These are phyloP conservation scores for Xestia xanthographa DNA, from an alignment of 2,888 invertebrate species.

Conservation along the genomic window DNA sequence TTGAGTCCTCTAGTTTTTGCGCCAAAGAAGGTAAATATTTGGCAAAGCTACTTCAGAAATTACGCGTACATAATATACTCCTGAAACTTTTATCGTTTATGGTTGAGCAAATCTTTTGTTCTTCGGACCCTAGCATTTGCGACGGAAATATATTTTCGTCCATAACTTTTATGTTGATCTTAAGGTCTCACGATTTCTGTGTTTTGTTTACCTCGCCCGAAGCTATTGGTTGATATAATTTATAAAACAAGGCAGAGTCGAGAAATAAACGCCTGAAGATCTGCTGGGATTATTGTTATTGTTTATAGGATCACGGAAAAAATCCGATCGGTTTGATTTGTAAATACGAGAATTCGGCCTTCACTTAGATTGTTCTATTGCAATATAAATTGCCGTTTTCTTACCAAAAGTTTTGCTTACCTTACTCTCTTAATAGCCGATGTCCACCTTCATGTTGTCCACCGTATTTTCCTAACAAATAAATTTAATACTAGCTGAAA, in stretches of 20 bases:
- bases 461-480: not conserved
- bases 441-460: not conserved
- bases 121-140: constrained; percentile 30
- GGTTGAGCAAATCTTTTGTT: constrained; percentile 62
- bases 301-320: not conserved
- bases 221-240: constrained; percentile 43
- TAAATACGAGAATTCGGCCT: not conserved
- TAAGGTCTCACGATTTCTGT: constrained; percentile 25
- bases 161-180: constrained; percentile 52
- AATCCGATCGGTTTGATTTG: not conserved
- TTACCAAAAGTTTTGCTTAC: not conserved
- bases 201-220: constrained; percentile 40
- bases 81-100: constrained; percentile 60
- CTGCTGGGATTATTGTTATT: not conserved
- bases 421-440: not conserved
- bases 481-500: not conserved
- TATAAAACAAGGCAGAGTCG: constrained; percentile 27
- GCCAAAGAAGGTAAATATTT: constrained; percentile 24
- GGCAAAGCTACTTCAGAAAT: constrained; percentile 38
- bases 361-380: not conserved
- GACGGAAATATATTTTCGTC: constrained; percentile 41
- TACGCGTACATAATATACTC: constrained; percentile 47
- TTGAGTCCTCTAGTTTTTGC: constrained; percentile 27
- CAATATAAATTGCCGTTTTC: not conserved
- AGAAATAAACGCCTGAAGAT: constrained; percentile 9